Conservation (phyloP, 2,113 vertebrate genomes). For the Narcine bancroftii region DNA sequence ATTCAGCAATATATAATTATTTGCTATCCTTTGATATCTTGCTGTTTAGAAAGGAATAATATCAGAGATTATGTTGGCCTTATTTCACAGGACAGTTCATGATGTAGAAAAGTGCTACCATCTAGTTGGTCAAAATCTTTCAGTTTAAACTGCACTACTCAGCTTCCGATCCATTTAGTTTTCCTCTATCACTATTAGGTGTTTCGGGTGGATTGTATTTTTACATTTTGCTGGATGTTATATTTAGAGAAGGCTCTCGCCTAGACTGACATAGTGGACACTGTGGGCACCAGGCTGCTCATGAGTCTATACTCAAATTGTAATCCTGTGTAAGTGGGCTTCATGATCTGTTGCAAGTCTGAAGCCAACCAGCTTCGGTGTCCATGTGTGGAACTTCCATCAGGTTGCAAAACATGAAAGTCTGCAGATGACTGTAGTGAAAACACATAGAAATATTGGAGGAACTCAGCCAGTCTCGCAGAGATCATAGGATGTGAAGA, state of each 20-base stretch:
- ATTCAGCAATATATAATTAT: not conserved
- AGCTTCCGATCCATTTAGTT: not conserved
- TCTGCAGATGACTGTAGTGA: too few species aligned
- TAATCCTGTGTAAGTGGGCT: not conserved
- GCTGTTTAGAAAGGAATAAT: not conserved
- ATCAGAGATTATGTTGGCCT: not conserved
- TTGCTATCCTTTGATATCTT: not conserved
- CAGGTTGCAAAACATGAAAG: too few species aligned
- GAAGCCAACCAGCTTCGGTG: not conserved
- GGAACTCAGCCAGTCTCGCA: too few species aligned
- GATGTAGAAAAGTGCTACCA: not conserved
- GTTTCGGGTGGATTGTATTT: not conserved
- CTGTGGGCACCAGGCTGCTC: not conserved
- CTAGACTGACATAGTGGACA: not conserved
- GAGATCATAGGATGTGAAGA: too few species aligned
- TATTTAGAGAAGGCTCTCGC: not conserved
- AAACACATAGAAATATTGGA: too few species aligned
- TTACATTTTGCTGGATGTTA: not conserved
- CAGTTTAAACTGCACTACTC: not conserved
- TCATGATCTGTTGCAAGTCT: not conserved
- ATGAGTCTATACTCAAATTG: not conserved
- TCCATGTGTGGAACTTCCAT: not conserved
- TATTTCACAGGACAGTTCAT: not conserved
- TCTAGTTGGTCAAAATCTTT: not conserved
- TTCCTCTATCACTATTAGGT: not conserved